Conservation (phyloP, 2,888 invertebrate genomes). For the Subacronicta megacephala region DNA sequence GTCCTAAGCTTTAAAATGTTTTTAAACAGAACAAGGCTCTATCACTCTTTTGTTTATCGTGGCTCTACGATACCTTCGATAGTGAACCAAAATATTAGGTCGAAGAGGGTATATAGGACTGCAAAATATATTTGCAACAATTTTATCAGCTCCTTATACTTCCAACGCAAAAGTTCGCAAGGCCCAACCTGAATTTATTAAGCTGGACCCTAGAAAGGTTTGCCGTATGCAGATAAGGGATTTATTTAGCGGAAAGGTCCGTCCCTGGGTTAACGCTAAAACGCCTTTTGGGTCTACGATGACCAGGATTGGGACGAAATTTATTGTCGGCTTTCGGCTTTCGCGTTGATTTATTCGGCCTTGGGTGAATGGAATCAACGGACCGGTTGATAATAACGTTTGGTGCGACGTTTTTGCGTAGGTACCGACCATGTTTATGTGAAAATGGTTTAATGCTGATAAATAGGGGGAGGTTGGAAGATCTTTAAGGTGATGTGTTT, state of each 20-base stretch:
- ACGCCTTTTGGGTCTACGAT: conserved; percentile 86
- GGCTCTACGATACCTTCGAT: too few relatives aligned
- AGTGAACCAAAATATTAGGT: too few relatives aligned
- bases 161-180: conserved; percentile 79
- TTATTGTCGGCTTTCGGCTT: conserved; percentile 87
- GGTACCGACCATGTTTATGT: conserved; percentile 56
- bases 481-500: conserved; percentile 25
- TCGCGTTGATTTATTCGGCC: conserved; percentile 85
- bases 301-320: conserved; percentile 88
- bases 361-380: conserved; percentile 77
- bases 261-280: conserved; percentile 86
- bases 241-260: conserved; percentile 90
- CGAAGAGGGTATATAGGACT: too few relatives aligned
- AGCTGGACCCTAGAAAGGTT: conserved; percentile 90
- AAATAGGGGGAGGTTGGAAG: conserved; percentile 41
- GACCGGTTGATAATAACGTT: conserved; percentile 76
- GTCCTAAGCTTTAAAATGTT: too few relatives aligned
- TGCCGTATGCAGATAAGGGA: conserved; percentile 90
- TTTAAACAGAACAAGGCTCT: too few relatives aligned
- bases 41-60: too few relatives aligned
- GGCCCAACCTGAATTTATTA: conserved; percentile 90
- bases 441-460: conserved; percentile 52
- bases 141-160: conserved; percentile 68
- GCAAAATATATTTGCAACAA: conserved; percentile 5
- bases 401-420: conserved; percentile 59